These are phyloP conservation scores for Drosophila pallidifrons DNA, from an alignment of 1,140 invertebrate species.

Conservation along the genomic window DNA sequence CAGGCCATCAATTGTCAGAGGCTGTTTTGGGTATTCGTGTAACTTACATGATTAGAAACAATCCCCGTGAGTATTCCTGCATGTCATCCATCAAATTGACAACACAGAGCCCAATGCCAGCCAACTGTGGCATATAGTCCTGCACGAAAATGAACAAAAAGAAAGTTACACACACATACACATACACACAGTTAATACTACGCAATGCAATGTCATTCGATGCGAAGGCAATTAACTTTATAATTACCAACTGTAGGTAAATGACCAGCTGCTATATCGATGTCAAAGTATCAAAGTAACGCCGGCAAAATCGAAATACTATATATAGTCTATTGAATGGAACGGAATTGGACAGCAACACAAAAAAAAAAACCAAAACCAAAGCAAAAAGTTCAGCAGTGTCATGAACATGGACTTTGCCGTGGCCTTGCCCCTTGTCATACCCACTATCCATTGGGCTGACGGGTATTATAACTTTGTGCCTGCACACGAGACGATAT, in stretches of 20 bases:
- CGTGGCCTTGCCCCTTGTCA: constrained; percentile 12
- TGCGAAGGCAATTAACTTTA: constrained; percentile 48
- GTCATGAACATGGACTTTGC: not conserved
- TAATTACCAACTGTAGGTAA: constrained; percentile 44
- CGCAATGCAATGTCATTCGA: constrained; percentile 26
- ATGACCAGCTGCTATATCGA: constrained; percentile 19
- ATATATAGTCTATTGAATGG: too few species aligned
- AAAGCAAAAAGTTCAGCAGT: constrained; percentile 36
- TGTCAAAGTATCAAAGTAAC: constrained; percentile 1
- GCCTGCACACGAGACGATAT: too few species aligned
- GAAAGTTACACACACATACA: not conserved
- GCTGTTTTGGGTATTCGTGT: not conserved
- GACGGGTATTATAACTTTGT: too few species aligned
- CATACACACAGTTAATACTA: too few species aligned
- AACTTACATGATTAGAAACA: constrained; percentile 88
- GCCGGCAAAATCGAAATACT: not conserved
- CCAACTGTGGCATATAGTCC: constrained; percentile 85
- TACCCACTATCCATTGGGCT: too few species aligned
- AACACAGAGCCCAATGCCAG: constrained; percentile 87
- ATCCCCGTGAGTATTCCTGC: constrained; percentile 88
- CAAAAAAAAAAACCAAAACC: not conserved
- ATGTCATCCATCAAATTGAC: constrained; percentile 88
- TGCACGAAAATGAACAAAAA: constrained; percentile 69
- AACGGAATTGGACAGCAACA: too few species aligned
- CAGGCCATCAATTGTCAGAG: not conserved